Percentiles rank a stretch among this genome's conserved stretches.
Evolutionary conservation across 30 jellyfish, hydroid and myxozoan species (phyloP).

Genomic region (Cassiopea xamachana): DNA sequence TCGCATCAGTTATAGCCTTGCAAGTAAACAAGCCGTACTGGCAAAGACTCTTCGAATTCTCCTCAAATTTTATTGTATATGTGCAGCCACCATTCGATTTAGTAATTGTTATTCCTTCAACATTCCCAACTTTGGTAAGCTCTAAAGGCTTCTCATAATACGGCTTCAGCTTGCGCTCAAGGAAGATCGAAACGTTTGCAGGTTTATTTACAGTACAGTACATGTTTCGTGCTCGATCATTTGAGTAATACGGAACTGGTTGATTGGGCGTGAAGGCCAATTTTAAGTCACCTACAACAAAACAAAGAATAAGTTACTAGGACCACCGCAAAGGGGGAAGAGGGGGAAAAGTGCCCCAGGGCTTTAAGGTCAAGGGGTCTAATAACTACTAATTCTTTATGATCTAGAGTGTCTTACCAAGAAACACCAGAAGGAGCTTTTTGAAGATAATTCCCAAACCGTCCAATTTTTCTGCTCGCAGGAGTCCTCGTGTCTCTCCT

Average conservation of each 20-base stretch:
- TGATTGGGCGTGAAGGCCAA: background rate
- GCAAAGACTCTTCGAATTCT: background rate
- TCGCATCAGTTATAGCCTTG: background rate
- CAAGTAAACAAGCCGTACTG: background rate
- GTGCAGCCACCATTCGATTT: background rate
- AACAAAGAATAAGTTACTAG: background rate
- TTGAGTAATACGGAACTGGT: background rate
- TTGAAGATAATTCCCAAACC: too few species aligned
- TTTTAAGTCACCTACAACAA: background rate
- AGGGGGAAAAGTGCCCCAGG: too few species aligned
- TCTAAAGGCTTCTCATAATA: background rate
- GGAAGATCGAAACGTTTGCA: background rate
- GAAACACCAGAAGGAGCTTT: too few species aligned
- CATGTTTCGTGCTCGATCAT: background rate
- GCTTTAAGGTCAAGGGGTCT: too few species aligned
- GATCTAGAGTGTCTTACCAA: too few species aligned
- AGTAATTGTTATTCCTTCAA: background rate
- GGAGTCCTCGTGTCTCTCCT: too few species aligned
- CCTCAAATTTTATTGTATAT: background rate
- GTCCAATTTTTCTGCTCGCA: too few species aligned
- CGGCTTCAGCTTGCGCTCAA: background rate
- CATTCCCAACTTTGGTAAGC: background rate
- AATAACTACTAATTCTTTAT: too few species aligned
- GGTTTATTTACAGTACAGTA: conserved; percentile 22
- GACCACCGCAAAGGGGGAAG: too few species aligned